Base-by-base conservation (phyloP, 2,113 vertebrate genomes). In the Daphoenositta chrysoptera region DNA sequence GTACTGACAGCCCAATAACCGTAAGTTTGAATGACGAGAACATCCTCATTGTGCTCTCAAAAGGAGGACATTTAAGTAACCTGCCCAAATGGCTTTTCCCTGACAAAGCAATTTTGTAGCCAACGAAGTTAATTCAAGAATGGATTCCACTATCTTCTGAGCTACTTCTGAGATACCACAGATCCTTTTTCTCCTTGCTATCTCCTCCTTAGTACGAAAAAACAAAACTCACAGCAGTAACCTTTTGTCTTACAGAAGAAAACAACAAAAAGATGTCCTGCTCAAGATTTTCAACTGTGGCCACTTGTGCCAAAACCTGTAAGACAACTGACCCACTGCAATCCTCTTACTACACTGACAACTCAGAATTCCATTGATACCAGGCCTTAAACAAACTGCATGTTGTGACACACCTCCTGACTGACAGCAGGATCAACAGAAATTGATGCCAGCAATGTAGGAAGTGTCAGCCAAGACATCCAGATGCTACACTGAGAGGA, bases 41-140 rank as follows among this genome's bases (percentile, higher is more conserved):
- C 73, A 93, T 71, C 65, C 82, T 85, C 61, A 79, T 79, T 89
- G 73, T 72, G 30, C 22, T 87, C 80, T 75, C 48, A 70, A 82
- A 94, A 80, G 61, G 54, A 45, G 10, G 37, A 48, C 88, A 90
- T 83, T 87, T 94, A 97, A 97, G 96, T 96, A 97, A 97, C 86
- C 86, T 97, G 76, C 80, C 66, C 70, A 84, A 30, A 48, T 87
- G 64, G 47, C 56, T 96, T 95, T 81, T 95, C 47, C 70, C 93
- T 96, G 95, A 96, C 88, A 92, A 90, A 89, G 78, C 84, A 94
- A 58, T 94, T 96, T 77, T 58, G 70, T 94, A 97, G 93, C 82
- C 86, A 93, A 81, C 8, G 15, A 81, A 95, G 85, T 94, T 95
- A 92, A 91, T 89, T 92, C 89, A 89, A 88, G 50, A 93, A 93